These are phyloP conservation scores for Adelphocoris suturalis DNA, from an alignment of 2,888 invertebrate genomes.

Conservation along the genomic window DNA sequence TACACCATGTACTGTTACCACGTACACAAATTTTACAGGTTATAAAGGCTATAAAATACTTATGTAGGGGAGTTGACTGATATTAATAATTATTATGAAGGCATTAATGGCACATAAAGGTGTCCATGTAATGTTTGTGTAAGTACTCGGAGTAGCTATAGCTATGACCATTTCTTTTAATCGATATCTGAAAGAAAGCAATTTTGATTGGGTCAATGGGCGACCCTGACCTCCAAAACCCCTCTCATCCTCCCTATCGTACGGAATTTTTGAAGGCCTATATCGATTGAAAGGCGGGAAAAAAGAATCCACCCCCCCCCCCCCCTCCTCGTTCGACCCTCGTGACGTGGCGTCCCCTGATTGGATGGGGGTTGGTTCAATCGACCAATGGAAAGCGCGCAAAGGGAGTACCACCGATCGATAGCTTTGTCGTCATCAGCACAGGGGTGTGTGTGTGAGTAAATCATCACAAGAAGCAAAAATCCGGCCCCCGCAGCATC, in stretches of 20 bases:
- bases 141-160: too few relatives aligned
- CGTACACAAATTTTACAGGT: too few relatives aligned
- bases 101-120: too few relatives aligned
- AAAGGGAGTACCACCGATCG: background rate
- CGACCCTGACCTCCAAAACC: slow-evolving; percentile 67
- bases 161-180: background rate
- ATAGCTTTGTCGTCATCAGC: slow-evolving; percentile 31
- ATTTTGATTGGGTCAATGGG: slow-evolving; percentile 63
- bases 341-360: slow-evolving; percentile 37
- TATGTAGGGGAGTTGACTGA: too few relatives aligned
- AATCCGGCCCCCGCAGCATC: slow-evolving; percentile 30
- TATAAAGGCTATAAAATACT: too few relatives aligned
- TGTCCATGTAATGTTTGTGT: too few relatives aligned
- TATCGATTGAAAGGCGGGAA: slow-evolving; percentile 44
- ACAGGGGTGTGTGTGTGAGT: slow-evolving; percentile 4
- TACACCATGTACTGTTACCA: too few relatives aligned
- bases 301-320: background rate
- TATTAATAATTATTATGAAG: too few relatives aligned
- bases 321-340: slow-evolving; percentile 15
- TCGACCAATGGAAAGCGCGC: slow-evolving; percentile 22
- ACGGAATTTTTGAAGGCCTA: slow-evolving; percentile 58
- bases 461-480: slow-evolving; percentile 8
- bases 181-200: background rate
- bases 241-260: slow-evolving; percentile 39
- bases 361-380: background rate